Evolutionary conservation across 2,113 vertebrate species (phyloP), one percentile per base, ranked within the genome.

Genomic region (Heterochromis multidens): DNA sequence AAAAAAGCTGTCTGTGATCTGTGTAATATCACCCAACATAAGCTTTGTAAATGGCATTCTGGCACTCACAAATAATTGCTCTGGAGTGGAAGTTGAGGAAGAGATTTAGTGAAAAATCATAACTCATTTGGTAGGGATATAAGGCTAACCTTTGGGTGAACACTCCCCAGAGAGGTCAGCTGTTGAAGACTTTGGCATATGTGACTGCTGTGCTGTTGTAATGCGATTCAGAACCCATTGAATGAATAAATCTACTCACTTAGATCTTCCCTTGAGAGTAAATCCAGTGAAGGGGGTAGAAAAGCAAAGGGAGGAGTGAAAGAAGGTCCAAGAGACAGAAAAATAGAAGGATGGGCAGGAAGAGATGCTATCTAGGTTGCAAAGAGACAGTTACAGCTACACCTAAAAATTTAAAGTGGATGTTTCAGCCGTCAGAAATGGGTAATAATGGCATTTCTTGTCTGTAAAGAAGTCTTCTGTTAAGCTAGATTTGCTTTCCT

Each of bases 221-320:
- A 94, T 94, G 92, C 91, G 91, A 94, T 95, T 95, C 94, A 93
- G 92, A 95, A 89, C 65, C 79, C 91, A 92, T 91, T 94, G 91
- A 94, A 94, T 94, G 89, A 94, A 95, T 95, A 95, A 94, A 96
- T 94, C 89, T 85, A 82, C 90, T 94, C 94, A 95, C 93, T 95
- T 94, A 92, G 87, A 92, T 91, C 83, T 79, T 93, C 91, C 89
- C 88, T 79, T 72, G 92, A 90, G 93, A 91, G 93, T 52, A 63
- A 80, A 91, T 67, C 80, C 91, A 90, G 84, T 29, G 78, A 92
- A 88, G 79, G 67, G 58, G 35, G 31, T 56, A 80, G 89, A 87
- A 89, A 87, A 82, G 81, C 25, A 79, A 83, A 60, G 43, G n/a
- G 85, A 9, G 80, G 79, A 83, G 89, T 91, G 88, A 84, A 88